Evolutionary conservation across 2,113 vertebrate genomes (phyloP).

Genomic region (Poicephalus meyeri): DNA sequence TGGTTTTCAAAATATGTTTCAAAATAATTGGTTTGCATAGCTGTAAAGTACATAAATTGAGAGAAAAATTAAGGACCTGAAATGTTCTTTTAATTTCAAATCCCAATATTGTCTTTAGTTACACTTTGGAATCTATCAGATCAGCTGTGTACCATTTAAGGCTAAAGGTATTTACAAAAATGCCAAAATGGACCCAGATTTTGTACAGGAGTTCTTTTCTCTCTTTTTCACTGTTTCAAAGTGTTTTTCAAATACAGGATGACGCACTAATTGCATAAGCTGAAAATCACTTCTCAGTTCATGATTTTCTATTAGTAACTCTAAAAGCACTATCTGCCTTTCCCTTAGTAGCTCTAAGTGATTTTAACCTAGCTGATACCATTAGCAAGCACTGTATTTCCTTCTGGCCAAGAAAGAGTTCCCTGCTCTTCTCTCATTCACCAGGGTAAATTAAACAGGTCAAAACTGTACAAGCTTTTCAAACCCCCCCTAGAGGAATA

Average conservation of each 20-base stretch:
- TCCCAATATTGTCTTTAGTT: background rate
- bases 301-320: background rate
- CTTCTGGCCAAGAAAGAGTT: background rate
- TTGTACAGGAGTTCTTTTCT: background rate
- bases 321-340: background rate
- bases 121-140: background rate
- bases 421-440: background rate
- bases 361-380: background rate
- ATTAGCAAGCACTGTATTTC: background rate
- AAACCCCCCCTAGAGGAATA: background rate
- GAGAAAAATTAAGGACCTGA: background rate
- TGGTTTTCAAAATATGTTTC: background rate
- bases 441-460: background rate
- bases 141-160: background rate
- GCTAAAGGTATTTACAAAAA: background rate
- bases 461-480: background rate
- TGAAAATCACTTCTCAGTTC: constrained; percentile 12
- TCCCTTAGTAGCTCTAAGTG: background rate
- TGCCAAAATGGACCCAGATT: background rate
- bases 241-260: constrained; percentile 2
- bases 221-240: constrained; percentile 3
- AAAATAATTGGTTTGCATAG: background rate
- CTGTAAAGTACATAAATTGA: background rate
- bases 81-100: background rate
- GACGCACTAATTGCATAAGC: background rate